Evolutionary conservation across 2,797 vertebrate genomes (phyloP).

Genomic region (Gobionotothen gibberifrons): DNA sequence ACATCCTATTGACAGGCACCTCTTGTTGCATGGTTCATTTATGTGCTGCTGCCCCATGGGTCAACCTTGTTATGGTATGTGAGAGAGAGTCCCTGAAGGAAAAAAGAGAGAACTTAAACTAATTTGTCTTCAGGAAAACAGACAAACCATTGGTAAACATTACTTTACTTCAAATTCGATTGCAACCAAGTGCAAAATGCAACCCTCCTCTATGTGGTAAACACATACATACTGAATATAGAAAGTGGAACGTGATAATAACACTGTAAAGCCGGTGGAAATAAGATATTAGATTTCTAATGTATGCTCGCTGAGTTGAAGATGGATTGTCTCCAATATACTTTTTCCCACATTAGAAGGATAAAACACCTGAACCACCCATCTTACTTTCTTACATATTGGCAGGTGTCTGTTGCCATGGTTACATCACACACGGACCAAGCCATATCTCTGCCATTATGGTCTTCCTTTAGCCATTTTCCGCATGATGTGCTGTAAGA

Average conservation of each 20-base stretch:
- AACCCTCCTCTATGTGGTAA: background rate
- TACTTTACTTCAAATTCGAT: background rate
- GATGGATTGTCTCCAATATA: constrained; percentile 20
- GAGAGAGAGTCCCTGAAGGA: background rate
- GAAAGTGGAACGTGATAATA: background rate
- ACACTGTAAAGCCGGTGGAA: constrained; percentile 2
- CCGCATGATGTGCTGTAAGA: constrained; percentile 11
- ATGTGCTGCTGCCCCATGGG: background rate
- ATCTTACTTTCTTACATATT: constrained; percentile 31
- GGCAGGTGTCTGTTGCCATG: constrained; percentile 61
- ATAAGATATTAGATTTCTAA: constrained; percentile 18
- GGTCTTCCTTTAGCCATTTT: constrained; percentile 31
- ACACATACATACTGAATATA: too few species aligned
- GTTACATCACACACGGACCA: constrained; percentile 50
- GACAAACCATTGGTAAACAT: background rate
- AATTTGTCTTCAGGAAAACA: background rate
- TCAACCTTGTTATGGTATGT: constrained; percentile 14
- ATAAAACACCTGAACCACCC: background rate
- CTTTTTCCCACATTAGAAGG: constrained; percentile 10
- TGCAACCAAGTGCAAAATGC: background rate
- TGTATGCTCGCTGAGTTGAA: constrained; percentile 13
- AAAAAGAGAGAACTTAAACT: background rate
- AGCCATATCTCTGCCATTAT: constrained; percentile 26
- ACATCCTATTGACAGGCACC: background rate
- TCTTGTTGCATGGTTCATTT: constrained; percentile 42